phyloP scores from a whole-genome alignment of 2,888 invertebrate genomes.

The Platycheirus albimanus region DNA sequence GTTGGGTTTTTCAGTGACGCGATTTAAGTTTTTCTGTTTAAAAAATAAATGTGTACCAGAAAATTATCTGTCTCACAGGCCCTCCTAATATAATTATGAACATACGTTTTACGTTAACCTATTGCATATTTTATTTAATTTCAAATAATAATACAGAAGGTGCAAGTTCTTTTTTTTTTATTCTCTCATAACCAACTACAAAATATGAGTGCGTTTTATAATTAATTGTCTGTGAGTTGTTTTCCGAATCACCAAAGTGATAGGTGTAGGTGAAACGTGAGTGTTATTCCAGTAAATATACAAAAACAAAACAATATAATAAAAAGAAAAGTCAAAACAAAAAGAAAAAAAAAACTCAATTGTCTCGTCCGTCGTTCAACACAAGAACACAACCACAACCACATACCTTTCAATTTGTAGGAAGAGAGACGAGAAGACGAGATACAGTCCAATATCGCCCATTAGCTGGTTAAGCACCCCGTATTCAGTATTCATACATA shows the following conservation, averaged over 20 bases:
- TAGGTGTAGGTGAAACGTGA: too few species aligned
- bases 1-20: constrained; percentile 63
- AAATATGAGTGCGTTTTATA: constrained; percentile 29
- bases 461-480: constrained; percentile 56
- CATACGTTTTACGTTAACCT: neutral
- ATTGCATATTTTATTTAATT: neutral
- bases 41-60: constrained; percentile 6
- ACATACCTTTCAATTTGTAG: constrained; percentile 23
- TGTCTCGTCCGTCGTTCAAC: constrained; percentile 45
- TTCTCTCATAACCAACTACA: constrained; percentile 48
- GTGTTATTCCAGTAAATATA: neutral
- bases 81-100: neutral
- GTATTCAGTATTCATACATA: too few species aligned
- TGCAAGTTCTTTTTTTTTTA: neutral
- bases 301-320: neutral
- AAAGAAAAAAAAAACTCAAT: constrained; percentile 26
- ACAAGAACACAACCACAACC: too few species aligned
- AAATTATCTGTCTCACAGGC: constrained; percentile 16
- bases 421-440: constrained; percentile 28
- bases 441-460: constrained; percentile 21
- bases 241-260: too few species aligned
- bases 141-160: neutral
- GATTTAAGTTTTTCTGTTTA: constrained; percentile 39
- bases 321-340: constrained; percentile 30
- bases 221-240: constrained; percentile 38